A percentile compares a stretch with the other conserved stretches of the same genome.
phyloP scores from a whole-genome alignment of 1,140 invertebrate species.

The Hypothenemus hampei region DNA sequence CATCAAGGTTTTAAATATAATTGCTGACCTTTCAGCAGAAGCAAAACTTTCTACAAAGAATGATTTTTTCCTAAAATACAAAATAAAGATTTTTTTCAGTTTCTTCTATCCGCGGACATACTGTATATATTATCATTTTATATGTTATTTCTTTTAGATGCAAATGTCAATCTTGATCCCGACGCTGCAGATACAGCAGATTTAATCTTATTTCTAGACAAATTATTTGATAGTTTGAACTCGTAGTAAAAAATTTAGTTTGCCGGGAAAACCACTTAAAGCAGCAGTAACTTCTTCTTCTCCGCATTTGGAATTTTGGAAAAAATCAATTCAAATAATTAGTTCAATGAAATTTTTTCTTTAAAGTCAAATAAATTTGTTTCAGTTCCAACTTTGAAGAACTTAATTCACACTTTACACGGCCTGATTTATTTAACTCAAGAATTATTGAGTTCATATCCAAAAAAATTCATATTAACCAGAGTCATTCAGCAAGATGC shows the following conservation, averaged over 20 bases:
- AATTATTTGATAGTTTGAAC: conserved; percentile 39
- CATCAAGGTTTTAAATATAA: too few relatives aligned
- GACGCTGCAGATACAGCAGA: conserved; percentile 36
- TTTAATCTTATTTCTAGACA: conserved; percentile 35
- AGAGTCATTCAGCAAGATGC: conserved; percentile 35
- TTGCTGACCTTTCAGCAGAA: too few relatives aligned
- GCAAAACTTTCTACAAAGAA: too few relatives aligned
- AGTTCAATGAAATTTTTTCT: conserved; percentile 34
- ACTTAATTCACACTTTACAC: conserved; percentile 36
- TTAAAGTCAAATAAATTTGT: conserved; percentile 19
- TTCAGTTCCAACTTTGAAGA: conserved; percentile 35
- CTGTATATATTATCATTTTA: too few relatives aligned
- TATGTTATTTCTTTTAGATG: too few relatives aligned
- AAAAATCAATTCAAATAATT: conserved; percentile 26
- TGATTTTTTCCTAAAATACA: too few relatives aligned
- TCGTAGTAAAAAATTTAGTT: conserved; percentile 21
- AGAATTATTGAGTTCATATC: not conserved
- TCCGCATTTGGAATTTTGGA: conserved; percentile 35
- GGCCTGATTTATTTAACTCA: conserved; percentile 29
- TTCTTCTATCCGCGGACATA: not conserved
- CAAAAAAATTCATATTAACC: conserved; percentile 15
- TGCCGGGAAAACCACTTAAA: conserved; percentile 33
- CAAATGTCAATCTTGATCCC: not conserved
- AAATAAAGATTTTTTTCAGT: too few relatives aligned
- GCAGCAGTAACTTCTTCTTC: conserved; percentile 33